Conservation (phyloP, 1,140 invertebrate genomes). For the Papilio polytes region DNA sequence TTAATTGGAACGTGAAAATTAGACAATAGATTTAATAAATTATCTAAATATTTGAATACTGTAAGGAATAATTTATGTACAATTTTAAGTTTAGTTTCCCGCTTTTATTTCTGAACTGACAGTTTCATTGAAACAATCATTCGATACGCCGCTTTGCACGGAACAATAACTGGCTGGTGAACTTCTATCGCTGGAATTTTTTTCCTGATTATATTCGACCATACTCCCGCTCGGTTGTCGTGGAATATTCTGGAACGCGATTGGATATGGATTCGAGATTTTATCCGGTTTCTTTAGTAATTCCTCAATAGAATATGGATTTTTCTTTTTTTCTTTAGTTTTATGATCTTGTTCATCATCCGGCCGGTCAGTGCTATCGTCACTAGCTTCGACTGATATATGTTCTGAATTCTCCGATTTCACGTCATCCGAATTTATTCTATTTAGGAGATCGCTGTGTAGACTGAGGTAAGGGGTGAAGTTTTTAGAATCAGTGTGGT, state of each 20-base stretch:
- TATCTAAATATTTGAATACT: neutral
- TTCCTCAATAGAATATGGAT: conserved; percentile 94
- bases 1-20: no score
- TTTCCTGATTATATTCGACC: conserved; percentile 69
- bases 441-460: conserved; percentile 67
- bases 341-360: conserved; percentile 84
- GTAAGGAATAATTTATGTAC: neutral
- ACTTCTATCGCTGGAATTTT: conserved; percentile 69
- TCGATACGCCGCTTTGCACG: conserved; percentile 71
- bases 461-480: conserved; percentile 72
- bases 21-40: neutral
- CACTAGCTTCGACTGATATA: conserved; percentile 84
- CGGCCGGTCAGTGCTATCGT: conserved; percentile 86
- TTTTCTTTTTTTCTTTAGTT: conserved; percentile 86
- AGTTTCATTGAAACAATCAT: conserved; percentile 71
- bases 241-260: conserved; percentile 71
- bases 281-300: conserved; percentile 91
- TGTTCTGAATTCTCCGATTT: conserved; percentile 79
- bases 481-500: conserved; percentile 73
- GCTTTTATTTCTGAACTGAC: conserved; percentile 73
- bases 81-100: conserved; percentile 64
- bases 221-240: conserved; percentile 77
- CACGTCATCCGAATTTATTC: conserved; percentile 73
- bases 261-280: conserved; percentile 64
- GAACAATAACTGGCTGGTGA: conserved; percentile 78